Conservation (phyloP, 2,797 vertebrate genomes). For the Cossypha heuglini region DNA sequence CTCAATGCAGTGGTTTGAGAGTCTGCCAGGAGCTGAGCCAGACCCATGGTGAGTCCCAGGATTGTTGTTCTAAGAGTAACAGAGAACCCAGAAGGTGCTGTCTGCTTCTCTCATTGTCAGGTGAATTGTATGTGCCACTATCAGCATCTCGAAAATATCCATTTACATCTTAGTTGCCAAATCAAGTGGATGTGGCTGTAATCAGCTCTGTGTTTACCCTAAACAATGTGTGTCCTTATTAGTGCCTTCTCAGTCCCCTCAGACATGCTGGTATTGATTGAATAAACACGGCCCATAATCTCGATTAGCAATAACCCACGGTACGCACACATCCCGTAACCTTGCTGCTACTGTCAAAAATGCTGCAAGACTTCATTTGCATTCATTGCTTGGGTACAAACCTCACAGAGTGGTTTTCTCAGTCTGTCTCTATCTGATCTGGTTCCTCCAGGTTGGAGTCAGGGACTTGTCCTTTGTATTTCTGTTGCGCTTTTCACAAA, state of each 20-base stretch:
- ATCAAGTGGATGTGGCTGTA: neutral
- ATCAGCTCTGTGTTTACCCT: slow-evolving; percentile 18
- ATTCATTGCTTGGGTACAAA: neutral
- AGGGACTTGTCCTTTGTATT: neutral
- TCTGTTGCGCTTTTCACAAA: neutral
- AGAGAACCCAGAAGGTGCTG: neutral
- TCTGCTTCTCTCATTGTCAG: neutral
- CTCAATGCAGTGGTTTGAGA: neutral
- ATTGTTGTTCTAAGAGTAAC: neutral
- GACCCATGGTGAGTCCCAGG: neutral
- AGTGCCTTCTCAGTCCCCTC: slow-evolving; percentile 27
- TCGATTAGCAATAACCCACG: neutral
- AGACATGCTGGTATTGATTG: slow-evolving; percentile 31
- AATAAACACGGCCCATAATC: slow-evolving; percentile 9
- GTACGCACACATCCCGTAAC: neutral
- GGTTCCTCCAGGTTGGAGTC: neutral
- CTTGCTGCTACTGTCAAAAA: neutral
- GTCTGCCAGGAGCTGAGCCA: neutral
- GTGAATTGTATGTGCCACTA: neutral
- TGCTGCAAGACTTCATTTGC: neutral
- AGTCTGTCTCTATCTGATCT: neutral
- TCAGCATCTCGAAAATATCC: neutral
- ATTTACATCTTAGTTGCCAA: neutral
- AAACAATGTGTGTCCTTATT: slow-evolving; percentile 42
- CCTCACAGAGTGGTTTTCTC: neutral